Evolutionary conservation across 2,888 invertebrate species (phyloP).

Genomic region (Parapristionchus giblindavisi): DNA sequence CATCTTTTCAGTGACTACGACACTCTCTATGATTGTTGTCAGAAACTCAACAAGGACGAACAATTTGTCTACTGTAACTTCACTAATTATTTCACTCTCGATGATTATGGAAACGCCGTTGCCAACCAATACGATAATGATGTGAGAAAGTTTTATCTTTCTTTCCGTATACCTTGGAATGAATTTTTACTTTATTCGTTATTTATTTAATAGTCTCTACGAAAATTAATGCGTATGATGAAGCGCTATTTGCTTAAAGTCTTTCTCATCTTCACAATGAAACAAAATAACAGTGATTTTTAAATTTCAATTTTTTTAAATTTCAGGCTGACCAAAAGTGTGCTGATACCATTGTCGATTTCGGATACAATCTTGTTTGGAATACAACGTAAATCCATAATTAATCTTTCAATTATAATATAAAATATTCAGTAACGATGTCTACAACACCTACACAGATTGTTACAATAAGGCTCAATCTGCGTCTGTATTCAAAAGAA

Average conservation of each 20-base stretch:
- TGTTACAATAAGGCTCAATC: conserved; percentile 43
- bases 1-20: conserved; percentile 49
- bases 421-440: conserved; percentile 49
- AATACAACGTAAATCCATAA: conserved; percentile 28
- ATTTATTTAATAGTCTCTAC: too few relatives aligned
- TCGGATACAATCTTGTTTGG: conserved; percentile 49
- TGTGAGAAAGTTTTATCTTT: too few relatives aligned
- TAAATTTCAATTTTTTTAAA: not conserved
- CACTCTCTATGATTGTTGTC: conserved; percentile 50
- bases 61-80: conserved; percentile 51
- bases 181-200: too few relatives aligned
- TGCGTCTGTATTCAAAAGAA: not conserved
- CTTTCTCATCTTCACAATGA: too few relatives aligned
- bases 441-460: conserved; percentile 59
- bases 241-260: too few relatives aligned
- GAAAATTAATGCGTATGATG: too few relatives aligned
- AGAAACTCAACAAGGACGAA: conserved; percentile 40
- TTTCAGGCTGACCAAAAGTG: conserved; percentile 41
- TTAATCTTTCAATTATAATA: not conserved
- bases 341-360: conserved; percentile 49
- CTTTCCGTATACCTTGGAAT: too few relatives aligned
- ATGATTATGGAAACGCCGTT: conserved; percentile 57
- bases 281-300: too few relatives aligned
- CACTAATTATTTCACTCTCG: conserved; percentile 54
- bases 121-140: conserved; percentile 41